Conservation (phyloP, 92 coral and sea anemone species). For the Hydrozoanthus gracilis region DNA sequence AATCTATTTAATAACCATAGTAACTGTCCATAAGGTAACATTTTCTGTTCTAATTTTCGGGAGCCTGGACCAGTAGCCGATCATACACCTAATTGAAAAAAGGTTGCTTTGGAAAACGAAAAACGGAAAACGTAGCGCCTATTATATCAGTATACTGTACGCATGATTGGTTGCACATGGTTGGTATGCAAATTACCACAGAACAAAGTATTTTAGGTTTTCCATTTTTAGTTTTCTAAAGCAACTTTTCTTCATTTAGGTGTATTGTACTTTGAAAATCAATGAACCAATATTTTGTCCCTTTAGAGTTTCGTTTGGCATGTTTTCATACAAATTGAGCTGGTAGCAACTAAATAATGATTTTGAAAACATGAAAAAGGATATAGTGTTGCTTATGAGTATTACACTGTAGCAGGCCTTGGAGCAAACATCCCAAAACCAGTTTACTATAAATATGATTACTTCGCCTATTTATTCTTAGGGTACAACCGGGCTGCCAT, state of each 20-base stretch:
- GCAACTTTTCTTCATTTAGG: neutral
- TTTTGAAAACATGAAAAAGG: constrained; percentile 7
- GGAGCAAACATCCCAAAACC: constrained; percentile 26
- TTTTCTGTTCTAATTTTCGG: neutral
- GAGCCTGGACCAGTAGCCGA: neutral
- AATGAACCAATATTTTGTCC: neutral
- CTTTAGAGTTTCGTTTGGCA: neutral
- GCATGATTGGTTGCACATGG: constrained; percentile 9
- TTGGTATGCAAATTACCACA: constrained; percentile 22
- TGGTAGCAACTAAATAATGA: constrained; percentile 12
- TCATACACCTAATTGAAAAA: too few species aligned
- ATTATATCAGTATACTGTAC: neutral
- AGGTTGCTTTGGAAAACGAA: too few species aligned
- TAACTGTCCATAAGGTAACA: too few species aligned
- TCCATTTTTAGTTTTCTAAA: constrained; percentile 19
- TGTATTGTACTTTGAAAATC: neutral
- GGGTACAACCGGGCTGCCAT: constrained; percentile 10
- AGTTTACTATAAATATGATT: neutral
- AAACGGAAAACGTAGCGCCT: too few species aligned
- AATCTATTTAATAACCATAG: too few species aligned
- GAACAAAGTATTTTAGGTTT: constrained; percentile 23
- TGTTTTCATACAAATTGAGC: neutral
- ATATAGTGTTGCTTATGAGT: neutral
- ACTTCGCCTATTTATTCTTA: neutral
- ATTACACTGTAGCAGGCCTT: neutral